These are phyloP conservation scores for Podiceps cristatus DNA, from an alignment of 2,113 vertebrate species.

Conservation along the genomic window DNA sequence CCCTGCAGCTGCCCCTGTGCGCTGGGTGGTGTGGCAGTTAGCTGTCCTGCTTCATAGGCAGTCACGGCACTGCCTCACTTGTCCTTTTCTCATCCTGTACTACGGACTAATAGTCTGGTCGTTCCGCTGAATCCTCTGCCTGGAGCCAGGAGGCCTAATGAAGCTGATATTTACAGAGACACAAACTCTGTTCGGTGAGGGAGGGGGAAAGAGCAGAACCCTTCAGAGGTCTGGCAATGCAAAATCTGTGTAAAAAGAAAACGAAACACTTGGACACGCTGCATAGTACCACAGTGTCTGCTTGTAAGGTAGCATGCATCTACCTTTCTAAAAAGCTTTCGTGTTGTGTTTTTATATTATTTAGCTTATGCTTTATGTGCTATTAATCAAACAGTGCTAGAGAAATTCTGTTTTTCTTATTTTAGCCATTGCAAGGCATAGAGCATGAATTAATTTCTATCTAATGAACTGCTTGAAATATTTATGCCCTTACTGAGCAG, in stretches of 20 bases:
- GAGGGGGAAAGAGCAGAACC: not conserved
- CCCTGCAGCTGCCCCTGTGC: not conserved
- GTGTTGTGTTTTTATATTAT: not conserved
- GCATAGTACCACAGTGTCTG: not conserved
- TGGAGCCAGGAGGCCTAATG: not conserved
- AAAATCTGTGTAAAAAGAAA: not conserved
- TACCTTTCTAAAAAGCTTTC: not conserved
- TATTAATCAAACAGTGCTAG: not conserved
- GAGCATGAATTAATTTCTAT: not conserved
- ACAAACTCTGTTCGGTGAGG: not conserved
- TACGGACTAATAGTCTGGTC: not conserved
- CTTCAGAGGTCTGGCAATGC: not conserved
- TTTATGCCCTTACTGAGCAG: not conserved
- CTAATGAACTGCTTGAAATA: not conserved
- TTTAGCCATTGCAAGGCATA: not conserved
- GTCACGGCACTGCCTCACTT: not conserved
- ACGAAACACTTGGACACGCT: not conserved
- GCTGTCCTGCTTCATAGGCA: not conserved
- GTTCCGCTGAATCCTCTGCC: not conserved
- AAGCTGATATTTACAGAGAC: not conserved
- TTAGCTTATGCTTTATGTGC: not conserved
- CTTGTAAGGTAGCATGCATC: not conserved
- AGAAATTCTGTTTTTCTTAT: not conserved
- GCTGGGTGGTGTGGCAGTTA: not conserved
- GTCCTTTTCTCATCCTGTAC: not conserved